Evolutionary conservation across 1,140 invertebrate species (phyloP).

Genomic region (Luehdorfia chinensis): DNA sequence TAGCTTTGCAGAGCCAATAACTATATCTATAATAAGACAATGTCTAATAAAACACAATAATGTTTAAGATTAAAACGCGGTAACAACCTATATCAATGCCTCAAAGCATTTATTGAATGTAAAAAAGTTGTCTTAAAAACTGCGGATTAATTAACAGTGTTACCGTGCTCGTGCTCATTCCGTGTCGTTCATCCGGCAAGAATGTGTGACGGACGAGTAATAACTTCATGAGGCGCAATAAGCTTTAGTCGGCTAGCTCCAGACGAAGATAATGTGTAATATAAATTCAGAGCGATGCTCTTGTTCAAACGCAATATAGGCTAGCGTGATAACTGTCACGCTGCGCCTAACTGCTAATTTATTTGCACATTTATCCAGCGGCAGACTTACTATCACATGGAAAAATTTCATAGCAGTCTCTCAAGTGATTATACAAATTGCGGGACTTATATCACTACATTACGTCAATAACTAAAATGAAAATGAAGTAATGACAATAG

Average conservation of each 20-base stretch:
- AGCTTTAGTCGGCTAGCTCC: constrained; percentile 27
- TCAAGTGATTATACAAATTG: too few species aligned
- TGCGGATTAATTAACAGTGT: constrained; percentile 36
- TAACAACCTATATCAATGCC: too few species aligned
- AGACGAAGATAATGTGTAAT: constrained; percentile 48
- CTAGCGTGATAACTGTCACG: constrained; percentile 33
- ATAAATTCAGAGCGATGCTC: constrained; percentile 51
- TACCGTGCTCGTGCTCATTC: constrained; percentile 33
- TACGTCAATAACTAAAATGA: too few species aligned
- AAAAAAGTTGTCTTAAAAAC: neutral
- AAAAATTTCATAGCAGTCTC: too few species aligned
- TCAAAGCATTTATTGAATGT: too few species aligned
- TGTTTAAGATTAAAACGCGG: too few species aligned
- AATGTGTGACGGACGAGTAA: constrained; percentile 42
- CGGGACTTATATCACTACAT: too few species aligned
- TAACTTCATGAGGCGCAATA: constrained; percentile 43
- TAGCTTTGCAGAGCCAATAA: too few species aligned
- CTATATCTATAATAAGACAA: too few species aligned
- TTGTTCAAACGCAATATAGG: constrained; percentile 41
- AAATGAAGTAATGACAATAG: too few species aligned
- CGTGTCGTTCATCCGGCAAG: constrained; percentile 28
- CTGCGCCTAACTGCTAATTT: constrained; percentile 40
- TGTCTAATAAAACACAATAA: too few species aligned
- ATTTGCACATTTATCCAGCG: constrained; percentile 8
- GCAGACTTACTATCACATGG: neutral